Conservation (phyloP, 1,140 invertebrate species). For the Bilobella aurantiaca region DNA sequence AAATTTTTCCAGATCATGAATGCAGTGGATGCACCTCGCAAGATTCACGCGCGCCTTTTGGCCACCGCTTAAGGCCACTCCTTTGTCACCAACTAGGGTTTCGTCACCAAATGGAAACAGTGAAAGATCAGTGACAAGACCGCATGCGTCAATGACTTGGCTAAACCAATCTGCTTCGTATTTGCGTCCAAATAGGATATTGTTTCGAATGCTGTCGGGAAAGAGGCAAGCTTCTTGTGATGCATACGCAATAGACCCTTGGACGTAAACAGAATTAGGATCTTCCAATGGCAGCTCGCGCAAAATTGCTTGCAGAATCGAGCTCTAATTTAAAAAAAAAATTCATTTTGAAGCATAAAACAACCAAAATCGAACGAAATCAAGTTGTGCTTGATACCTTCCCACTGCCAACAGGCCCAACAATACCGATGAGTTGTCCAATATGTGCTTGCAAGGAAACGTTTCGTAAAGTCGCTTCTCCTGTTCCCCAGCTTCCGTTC, state of each 20-base stretch:
- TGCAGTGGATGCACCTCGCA: slow-evolving; percentile 49
- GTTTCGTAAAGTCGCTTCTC: background rate
- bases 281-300: slow-evolving; percentile 1
- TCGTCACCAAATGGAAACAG: slow-evolving; percentile 65
- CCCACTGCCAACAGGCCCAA: slow-evolving; percentile 45
- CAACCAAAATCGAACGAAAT: background rate
- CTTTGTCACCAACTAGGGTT: slow-evolving; percentile 78
- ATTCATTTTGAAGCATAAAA: background rate
- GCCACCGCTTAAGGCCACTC: slow-evolving; percentile 73
- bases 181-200: slow-evolving; percentile 15
- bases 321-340: slow-evolving; percentile 10
- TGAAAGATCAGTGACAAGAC: slow-evolving; percentile 57
- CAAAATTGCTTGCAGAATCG: slow-evolving; percentile 15
- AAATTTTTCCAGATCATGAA: slow-evolving; percentile 39
- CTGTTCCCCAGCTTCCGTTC: background rate
- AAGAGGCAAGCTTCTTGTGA: slow-evolving; percentile 15
- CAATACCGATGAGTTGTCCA: slow-evolving; percentile 50
- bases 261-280: background rate
- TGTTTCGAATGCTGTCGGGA: background rate
- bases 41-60: slow-evolving; percentile 76
- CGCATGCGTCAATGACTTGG: slow-evolving; percentile 47
- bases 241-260: slow-evolving; percentile 12
- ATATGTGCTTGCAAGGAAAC: background rate
- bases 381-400: slow-evolving; percentile 37
- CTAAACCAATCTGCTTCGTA: slow-evolving; percentile 12